Percentiles rank a stretch among this genome's conserved stretches.
Conservation (phyloP, 2,888 invertebrate species). For the Mythimna lalbum region DNA sequence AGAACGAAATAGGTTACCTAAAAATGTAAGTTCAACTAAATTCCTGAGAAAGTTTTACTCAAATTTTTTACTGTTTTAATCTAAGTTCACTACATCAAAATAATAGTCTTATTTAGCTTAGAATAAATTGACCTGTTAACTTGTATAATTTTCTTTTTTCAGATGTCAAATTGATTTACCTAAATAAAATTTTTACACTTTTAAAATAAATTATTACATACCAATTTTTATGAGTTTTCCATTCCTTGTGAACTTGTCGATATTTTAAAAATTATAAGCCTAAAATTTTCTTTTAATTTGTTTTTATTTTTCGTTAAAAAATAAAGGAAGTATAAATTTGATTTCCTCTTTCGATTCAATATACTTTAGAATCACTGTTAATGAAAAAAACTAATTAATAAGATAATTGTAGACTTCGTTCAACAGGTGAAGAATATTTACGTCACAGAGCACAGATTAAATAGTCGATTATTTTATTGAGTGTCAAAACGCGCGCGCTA, state of each 20-base stretch:
- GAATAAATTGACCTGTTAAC: neutral
- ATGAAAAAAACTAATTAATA: conserved; percentile 55
- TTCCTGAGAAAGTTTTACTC: neutral
- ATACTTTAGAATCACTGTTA: conserved; percentile 32
- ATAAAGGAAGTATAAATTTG: conserved; percentile 7
- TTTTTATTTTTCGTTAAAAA: conserved; percentile 5
- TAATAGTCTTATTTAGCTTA: neutral
- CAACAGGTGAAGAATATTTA: conserved; percentile 76
- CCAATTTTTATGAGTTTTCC: conserved; percentile 24
- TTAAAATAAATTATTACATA: conserved; percentile 27
- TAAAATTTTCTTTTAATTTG: neutral
- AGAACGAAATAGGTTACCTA: neutral
- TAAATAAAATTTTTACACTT: neutral
- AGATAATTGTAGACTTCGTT: conserved; percentile 57
- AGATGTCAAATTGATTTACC: neutral
- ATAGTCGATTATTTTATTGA: conserved; percentile 77
- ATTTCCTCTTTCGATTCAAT: conserved; percentile 21
- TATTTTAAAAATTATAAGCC: neutral
- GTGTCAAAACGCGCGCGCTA: conserved; percentile 71
- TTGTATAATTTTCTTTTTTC: neutral
- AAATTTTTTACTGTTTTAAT: neutral
- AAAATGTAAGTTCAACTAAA: neutral
- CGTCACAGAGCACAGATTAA: conserved; percentile 77
- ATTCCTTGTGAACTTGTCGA: neutral
- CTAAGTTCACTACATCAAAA: neutral